Percentiles rank a stretch among this genome's conserved stretches.
Evolutionary conservation across 2,888 invertebrate species (phyloP).

Genomic region (Rhimphoctona megacephalus): DNA sequence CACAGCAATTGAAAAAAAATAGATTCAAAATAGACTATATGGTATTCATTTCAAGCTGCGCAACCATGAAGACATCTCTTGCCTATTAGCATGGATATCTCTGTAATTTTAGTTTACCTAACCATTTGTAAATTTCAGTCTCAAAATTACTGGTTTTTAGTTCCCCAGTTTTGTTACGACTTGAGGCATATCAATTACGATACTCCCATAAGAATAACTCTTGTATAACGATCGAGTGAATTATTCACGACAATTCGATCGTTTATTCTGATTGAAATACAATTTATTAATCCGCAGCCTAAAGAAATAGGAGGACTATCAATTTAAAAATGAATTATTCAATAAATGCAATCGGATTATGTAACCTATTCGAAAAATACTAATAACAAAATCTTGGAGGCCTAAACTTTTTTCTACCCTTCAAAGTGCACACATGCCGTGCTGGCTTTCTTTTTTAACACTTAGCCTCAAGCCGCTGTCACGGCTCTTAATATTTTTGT

Average conservation of each 20-base stretch:
- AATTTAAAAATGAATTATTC: constrained; percentile 5
- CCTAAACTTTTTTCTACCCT: neutral
- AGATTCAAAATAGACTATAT: neutral
- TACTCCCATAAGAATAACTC: neutral
- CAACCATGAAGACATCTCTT: constrained; percentile 15
- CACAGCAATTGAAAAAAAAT: neutral
- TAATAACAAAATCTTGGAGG: neutral
- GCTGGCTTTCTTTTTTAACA: no score
- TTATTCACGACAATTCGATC: constrained; percentile 14
- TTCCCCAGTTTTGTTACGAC: constrained; percentile 43
- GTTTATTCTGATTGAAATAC: constrained; percentile 24
- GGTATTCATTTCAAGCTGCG: constrained; percentile 5
- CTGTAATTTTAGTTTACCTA: constrained; percentile 17
- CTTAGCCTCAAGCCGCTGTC: no score
- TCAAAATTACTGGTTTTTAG: constrained; percentile 48
- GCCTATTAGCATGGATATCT: constrained; percentile 23
- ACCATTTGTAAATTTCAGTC: constrained; percentile 26
- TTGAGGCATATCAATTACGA: neutral
- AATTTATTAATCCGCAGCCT: neutral
- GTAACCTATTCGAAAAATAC: neutral
- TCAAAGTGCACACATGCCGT: no score
- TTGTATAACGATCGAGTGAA: neutral
- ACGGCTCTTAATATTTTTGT: no score
- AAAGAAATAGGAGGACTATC: neutral
- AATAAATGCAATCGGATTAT: neutral